phyloP scores from a whole-genome alignment of 2,113 vertebrate genomes.

The Cranoglanis bouderius region DNA sequence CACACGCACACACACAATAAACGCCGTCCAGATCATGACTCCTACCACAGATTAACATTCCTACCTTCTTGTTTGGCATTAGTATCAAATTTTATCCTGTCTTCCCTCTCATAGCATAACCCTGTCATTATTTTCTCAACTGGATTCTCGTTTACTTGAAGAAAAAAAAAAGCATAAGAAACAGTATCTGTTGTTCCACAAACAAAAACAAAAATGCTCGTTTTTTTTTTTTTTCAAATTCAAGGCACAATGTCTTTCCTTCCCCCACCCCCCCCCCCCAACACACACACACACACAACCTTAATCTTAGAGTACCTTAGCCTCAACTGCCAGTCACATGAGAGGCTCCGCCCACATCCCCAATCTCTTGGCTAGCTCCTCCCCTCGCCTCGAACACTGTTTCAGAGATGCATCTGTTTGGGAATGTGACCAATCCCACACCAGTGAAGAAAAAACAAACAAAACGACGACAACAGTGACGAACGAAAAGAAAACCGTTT shows the following conservation, averaged over 20 bases:
- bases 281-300: no score
- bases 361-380: constrained; percentile 53
- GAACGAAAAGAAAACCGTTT: constrained; percentile 60
- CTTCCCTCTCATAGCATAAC: constrained; percentile 20
- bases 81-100: constrained; percentile 54
- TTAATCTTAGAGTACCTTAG: constrained; percentile 50
- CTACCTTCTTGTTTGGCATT: constrained; percentile 72
- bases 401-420: constrained; percentile 66
- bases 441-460: constrained; percentile 75
- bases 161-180: constrained; percentile 47
- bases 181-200: constrained; percentile 55
- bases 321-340: constrained; percentile 43
- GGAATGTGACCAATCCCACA: constrained; percentile 73
- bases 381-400: constrained; percentile 69
- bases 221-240: constrained; percentile 71
- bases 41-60: constrained; percentile 64
- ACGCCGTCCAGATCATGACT: constrained; percentile 51
- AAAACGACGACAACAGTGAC: constrained; percentile 55
- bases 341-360: constrained; percentile 48
- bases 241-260: constrained; percentile 82
- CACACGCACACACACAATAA: constrained; percentile 48
- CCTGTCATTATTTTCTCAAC: constrained; percentile 34
- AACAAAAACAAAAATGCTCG: constrained; percentile 68
- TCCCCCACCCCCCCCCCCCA: constrained; percentile 52
- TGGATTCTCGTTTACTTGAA: constrained; percentile 56